Evolutionary conservation across 2,888 invertebrate genomes (phyloP).

Genomic region (Oscheius sp.): DNA sequence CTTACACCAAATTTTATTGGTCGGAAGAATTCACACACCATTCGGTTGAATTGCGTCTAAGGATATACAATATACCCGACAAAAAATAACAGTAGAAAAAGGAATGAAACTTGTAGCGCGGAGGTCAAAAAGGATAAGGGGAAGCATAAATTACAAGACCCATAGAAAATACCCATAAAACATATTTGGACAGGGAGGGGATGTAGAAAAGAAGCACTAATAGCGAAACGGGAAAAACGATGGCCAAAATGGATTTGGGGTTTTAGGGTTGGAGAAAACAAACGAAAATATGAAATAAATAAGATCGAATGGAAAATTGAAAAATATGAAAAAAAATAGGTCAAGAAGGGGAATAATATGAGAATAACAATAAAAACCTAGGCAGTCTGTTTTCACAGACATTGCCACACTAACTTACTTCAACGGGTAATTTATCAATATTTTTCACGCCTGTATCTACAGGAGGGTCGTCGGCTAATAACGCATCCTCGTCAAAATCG

Average conservation of each 20-base stretch:
- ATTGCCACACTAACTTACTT: conserved; percentile 26
- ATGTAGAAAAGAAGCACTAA: neutral
- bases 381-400: neutral
- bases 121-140: neutral
- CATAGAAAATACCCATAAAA: neutral
- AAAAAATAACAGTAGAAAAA: neutral
- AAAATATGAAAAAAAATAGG: too few species aligned
- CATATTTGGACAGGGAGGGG: neutral
- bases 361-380: conserved; percentile 14
- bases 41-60: neutral
- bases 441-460: neutral
- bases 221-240: neutral
- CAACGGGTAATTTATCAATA: conserved; percentile 14
- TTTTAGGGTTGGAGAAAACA: neutral
- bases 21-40: neutral
- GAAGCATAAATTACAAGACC: neutral
- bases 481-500: conserved; percentile 17
- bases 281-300: neutral
- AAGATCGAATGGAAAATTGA: neutral
- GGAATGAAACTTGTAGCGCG: neutral
- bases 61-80: neutral
- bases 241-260: neutral
- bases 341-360: neutral
- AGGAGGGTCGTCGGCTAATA: conserved; percentile 8
- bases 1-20: conserved; percentile 6